Evolutionary conservation across 2,113 vertebrate species (phyloP).

Genomic region (Pseudopipra pipra): DNA sequence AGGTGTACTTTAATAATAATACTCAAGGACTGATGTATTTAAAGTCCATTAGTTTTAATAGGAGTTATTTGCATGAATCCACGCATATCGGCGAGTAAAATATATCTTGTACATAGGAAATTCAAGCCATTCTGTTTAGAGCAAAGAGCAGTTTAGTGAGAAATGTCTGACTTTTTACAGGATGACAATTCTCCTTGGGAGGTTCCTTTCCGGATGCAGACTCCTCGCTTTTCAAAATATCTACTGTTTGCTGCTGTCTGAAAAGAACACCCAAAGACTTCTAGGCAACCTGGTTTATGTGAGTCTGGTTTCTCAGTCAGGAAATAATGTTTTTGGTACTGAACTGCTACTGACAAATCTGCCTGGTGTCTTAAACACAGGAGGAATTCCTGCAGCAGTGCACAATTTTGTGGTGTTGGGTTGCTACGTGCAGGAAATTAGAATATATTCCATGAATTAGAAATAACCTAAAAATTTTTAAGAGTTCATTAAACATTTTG

Average conservation of each 20-base stretch:
- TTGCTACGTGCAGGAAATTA: neutral
- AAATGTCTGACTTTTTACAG: neutral
- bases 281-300: neutral
- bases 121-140: conserved; percentile 30
- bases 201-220: neutral
- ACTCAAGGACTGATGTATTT: conserved; percentile 16
- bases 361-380: neutral
- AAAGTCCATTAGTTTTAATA: conserved; percentile 50
- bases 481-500: neutral
- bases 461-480: neutral
- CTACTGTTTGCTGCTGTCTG: neutral
- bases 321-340: neutral
- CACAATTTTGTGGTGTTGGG: neutral
- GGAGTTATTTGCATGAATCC: conserved; percentile 39
- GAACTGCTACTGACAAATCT: neutral
- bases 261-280: neutral
- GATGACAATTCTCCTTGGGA: neutral
- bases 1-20: conserved; percentile 38
- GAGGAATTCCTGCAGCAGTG: neutral
- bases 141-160: neutral
- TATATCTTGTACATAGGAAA: conserved; percentile 3
- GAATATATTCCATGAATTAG: neutral
- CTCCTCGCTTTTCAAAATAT: neutral
- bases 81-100: neutral
- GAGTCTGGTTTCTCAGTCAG: neutral